A percentile compares a stretch with the other conserved stretches of the same genome.
Conservation (phyloP, 1,140 invertebrate genomes). For the Onthophagus taurus region DNA sequence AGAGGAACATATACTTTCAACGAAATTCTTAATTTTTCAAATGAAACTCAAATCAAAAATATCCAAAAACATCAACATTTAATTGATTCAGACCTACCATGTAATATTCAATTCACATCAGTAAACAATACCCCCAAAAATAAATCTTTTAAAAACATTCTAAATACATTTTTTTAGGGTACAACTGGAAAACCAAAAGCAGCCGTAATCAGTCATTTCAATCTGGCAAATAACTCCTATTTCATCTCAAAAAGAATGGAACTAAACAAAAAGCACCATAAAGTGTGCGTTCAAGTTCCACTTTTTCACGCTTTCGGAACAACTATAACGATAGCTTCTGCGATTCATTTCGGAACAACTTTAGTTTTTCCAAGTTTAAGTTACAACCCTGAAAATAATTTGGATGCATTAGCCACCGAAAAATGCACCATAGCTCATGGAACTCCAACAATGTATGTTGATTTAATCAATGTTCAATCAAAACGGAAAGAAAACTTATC, state of each 20-base stretch:
- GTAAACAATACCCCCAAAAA: slow-evolving; percentile 50
- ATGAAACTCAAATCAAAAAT: slow-evolving; percentile 24
- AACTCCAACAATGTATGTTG: slow-evolving; percentile 95
- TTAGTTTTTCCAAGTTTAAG: slow-evolving; percentile 57
- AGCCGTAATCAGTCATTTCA: slow-evolving; percentile 70
- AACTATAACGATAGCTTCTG: slow-evolving; percentile 53
- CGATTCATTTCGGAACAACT: slow-evolving; percentile 55
- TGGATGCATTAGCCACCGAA: slow-evolving; percentile 59
- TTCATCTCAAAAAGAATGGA: slow-evolving; percentile 52
- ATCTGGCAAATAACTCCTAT: slow-evolving; percentile 78
- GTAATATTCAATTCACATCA: slow-evolving; percentile 81
- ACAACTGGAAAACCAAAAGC: slow-evolving; percentile 87
- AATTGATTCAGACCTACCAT: slow-evolving; percentile 54
- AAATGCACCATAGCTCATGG: slow-evolving; percentile 75
- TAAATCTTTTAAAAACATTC: background rate
- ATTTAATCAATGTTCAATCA: slow-evolving; percentile 54
- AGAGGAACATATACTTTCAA: slow-evolving; percentile 53
- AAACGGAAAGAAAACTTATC: slow-evolving; percentile 40
- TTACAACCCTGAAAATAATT: slow-evolving; percentile 58
- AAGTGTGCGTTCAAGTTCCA: slow-evolving; percentile 72
- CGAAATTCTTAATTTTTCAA: slow-evolving; percentile 43
- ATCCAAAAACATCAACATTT: slow-evolving; percentile 39
- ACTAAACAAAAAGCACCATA: slow-evolving; percentile 43
- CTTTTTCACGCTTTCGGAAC: slow-evolving; percentile 89
- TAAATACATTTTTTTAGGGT: slow-evolving; percentile 43